These are phyloP conservation scores for Scaptomyza graminum DNA, from an alignment of 1,140 invertebrate genomes.

Conservation along the genomic window DNA sequence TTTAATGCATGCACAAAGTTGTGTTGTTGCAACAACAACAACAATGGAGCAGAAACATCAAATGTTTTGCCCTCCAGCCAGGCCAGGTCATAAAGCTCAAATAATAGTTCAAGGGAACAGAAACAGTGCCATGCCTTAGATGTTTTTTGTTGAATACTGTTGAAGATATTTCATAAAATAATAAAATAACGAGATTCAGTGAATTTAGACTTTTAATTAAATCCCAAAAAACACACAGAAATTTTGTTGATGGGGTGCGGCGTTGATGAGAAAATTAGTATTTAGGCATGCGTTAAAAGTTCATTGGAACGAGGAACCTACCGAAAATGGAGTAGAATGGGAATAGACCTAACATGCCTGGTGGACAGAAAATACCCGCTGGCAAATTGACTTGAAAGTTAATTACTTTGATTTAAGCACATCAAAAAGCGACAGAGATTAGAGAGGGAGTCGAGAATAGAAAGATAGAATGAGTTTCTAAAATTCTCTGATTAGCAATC, in stretches of 20 bases:
- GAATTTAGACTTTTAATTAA: conserved; percentile 3
- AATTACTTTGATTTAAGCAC: conserved; percentile 54
- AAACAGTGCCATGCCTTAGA: conserved; percentile 4
- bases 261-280: conserved; percentile 5
- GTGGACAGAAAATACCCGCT: conserved; percentile 7
- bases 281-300: conserved; percentile 9
- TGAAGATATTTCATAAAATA: no score
- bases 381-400: conserved; percentile 55
- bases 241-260: conserved; percentile 1
- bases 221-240: neutral
- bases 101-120: conserved; percentile 23
- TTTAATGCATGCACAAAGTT: conserved; percentile 42
- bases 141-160: neutral
- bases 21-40: conserved; percentile 25
- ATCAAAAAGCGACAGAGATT: conserved; percentile 3
- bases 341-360: conserved; percentile 6
- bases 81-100: conserved; percentile 12
- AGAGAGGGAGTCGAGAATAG: neutral
- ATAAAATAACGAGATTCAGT: no score
- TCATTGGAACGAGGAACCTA: neutral
- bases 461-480: neutral
- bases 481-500: conserved; percentile 35
- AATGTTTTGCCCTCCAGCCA: conserved; percentile 16
- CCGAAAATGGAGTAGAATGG: neutral
- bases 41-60: conserved; percentile 2